Conservation (phyloP, 2,888 invertebrate species). For the Branchinecta sandiegonensis region DNA sequence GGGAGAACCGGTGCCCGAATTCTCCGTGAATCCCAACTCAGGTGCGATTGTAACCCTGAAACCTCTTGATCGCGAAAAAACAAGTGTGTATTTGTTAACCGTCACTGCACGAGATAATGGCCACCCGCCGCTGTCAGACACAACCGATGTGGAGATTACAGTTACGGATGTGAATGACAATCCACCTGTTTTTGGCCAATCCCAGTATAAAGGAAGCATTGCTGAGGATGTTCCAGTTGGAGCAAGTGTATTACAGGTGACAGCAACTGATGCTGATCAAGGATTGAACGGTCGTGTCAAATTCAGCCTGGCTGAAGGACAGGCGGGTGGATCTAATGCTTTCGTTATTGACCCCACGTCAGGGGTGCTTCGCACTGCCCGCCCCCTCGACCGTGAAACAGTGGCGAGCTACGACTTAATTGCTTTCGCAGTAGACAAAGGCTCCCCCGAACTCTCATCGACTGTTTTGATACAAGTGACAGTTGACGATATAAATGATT, state of each 20-base stretch:
- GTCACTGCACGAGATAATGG: constrained; percentile 90
- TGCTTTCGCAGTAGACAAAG: constrained; percentile 78
- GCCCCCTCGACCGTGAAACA: constrained; percentile 78
- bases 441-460: constrained; percentile 47
- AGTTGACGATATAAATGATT: constrained; percentile 77
- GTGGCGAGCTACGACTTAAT: constrained; percentile 67
- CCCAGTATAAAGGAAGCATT: constrained; percentile 59
- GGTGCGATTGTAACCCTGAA: constrained; percentile 82
- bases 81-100: constrained; percentile 62
- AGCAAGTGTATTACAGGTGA: constrained; percentile 36
- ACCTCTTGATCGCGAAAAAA: constrained; percentile 66
- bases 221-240: constrained; percentile 76
- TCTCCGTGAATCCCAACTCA: constrained; percentile 77
- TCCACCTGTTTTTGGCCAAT: constrained; percentile 67
- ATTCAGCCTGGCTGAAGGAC: constrained; percentile 56
- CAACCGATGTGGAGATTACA: constrained; percentile 87
- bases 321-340: constrained; percentile 52
- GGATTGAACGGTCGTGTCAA: constrained; percentile 74
- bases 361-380: constrained; percentile 77
- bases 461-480: constrained; percentile 46
- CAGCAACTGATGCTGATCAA: constrained; percentile 65
- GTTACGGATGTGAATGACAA: constrained; percentile 95
- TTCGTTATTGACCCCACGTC: constrained; percentile 84
- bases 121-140: constrained; percentile 73
- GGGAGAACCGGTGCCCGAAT: constrained; percentile 48